Evolutionary conservation across 2,888 invertebrate genomes (phyloP).

Genomic region (Saturnia pavonia): DNA sequence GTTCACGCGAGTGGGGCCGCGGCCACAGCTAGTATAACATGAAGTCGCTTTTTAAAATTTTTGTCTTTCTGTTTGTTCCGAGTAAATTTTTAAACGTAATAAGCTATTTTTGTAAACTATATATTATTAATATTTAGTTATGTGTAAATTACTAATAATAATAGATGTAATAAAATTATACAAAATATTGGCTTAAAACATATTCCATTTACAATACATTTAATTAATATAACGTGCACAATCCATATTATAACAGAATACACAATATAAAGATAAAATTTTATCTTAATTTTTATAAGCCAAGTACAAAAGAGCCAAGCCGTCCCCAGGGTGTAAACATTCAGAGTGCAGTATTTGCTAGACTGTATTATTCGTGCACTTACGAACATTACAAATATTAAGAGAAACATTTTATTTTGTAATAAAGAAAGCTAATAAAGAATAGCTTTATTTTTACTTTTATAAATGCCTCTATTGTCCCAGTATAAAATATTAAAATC

Average conservation of each 20-base stretch:
- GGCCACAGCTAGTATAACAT: too few species aligned
- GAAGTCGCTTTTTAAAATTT: too few species aligned
- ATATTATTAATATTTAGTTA: background rate
- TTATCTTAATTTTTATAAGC: background rate
- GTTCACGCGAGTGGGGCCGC: too few species aligned
- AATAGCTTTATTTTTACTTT: background rate
- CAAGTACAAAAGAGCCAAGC: background rate
- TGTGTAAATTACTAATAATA: background rate
- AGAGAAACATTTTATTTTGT: background rate
- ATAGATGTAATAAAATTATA: background rate
- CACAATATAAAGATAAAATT: background rate
- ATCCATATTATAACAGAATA: background rate
- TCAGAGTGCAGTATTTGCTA: background rate
- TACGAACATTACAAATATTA: background rate
- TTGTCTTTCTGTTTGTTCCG: too few species aligned
- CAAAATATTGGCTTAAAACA: background rate
- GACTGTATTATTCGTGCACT: slow-evolving; percentile 3
- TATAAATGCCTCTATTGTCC: background rate
- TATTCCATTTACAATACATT: background rate
- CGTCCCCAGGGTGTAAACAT: background rate
- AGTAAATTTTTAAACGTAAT: too few species aligned
- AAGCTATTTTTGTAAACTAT: too few species aligned
- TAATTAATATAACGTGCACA: background rate
- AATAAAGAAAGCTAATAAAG: too few species aligned
- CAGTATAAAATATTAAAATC: background rate